Base-by-base conservation (phyloP, 2,888 invertebrate species). In the Ophraella communa region DNA sequence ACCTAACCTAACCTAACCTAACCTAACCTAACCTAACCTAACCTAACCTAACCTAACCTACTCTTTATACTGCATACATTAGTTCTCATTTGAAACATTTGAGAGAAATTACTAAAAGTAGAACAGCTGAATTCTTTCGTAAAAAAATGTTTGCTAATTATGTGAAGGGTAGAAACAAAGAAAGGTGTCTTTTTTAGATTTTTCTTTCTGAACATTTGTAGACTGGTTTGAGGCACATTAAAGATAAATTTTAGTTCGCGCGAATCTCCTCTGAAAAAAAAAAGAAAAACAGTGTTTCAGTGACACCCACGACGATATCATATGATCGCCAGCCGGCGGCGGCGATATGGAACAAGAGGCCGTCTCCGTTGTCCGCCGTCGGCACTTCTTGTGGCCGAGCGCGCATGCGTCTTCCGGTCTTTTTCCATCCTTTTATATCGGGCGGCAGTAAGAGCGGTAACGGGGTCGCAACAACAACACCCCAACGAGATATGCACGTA, bases 391-490 rank as follows among this genome's bases (percentile, higher is more conserved):
- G 62, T n/a, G 39, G 67, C 64, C n/a, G n/a, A n/a, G 67, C 59
- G 69, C 69, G 78, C 79, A 76, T 78, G 79, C 80, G 79, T 79
- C 68, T 66, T 67, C 66, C 64, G 70, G n/a, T 66, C 62, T 57
- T 49, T 55, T 55, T 60, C 63, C 60, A 62, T 70, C 70, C 68
- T 70, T 71, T 67, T 66, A n/a, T n/a, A 71, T 74, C 72, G 73
- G 74, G 71, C 69, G 73, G 71, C 79, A 79, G 78, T 78, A 70
- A 76, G 77, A 78, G 77, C 74, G 77, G 76, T 70, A 76, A 74
- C 81, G 81, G 80, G 81, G 80, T 79, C 79, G 79, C 77, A 78
- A 72, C 67, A 77, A 76, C 78, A 77, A 76, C 79, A 51, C 78
- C 79, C 78, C 79, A 78, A n/a, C 78, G 80, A 51, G 49, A 78